Evolutionary conservation across 2,888 invertebrate genomes (phyloP).

Genomic region (Mesochorus sp.): DNA sequence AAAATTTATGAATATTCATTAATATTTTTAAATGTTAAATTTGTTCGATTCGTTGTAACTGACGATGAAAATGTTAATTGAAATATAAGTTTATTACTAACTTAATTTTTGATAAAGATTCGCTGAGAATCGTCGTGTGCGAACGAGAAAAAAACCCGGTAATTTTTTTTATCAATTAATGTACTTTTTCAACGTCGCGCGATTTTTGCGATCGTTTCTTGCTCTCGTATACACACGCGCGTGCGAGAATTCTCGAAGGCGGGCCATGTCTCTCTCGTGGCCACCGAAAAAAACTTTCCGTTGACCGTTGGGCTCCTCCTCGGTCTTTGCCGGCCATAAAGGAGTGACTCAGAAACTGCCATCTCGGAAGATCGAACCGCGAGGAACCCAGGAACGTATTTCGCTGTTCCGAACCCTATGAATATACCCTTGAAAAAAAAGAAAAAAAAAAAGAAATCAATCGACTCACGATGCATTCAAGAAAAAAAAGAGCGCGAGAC

Average conservation of each 20-base stretch:
- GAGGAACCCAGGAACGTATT: conserved; percentile 58
- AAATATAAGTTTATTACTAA: too few species aligned
- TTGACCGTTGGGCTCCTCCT: conserved; percentile 73
- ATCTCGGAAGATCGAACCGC: conserved; percentile 52
- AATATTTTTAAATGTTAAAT: too few species aligned
- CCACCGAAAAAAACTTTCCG: conserved; percentile 72
- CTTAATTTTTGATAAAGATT: too few species aligned
- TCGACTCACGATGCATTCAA: background rate
- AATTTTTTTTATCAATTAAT: too few species aligned
- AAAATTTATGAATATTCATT: conserved; percentile 12
- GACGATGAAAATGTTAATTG: too few species aligned
- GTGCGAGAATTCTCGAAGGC: conserved; percentile 5
- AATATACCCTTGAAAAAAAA: conserved; percentile 8
- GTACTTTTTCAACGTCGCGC: too few species aligned
- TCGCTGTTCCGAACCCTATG: conserved; percentile 12
- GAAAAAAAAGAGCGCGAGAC: background rate
- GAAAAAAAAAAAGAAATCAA: background rate
- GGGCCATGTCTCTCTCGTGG: conserved; percentile 41
- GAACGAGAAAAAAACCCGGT: too few species aligned
- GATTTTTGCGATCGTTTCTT: too few species aligned
- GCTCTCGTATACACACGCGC: background rate
- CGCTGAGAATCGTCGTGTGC: too few species aligned
- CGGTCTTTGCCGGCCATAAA: conserved; percentile 31
- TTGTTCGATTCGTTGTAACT: too few species aligned
- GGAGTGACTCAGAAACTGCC: conserved; percentile 68